Evolutionary conservation across 1,140 invertebrate species (phyloP).

Genomic region (Calycopis cecrops): DNA sequence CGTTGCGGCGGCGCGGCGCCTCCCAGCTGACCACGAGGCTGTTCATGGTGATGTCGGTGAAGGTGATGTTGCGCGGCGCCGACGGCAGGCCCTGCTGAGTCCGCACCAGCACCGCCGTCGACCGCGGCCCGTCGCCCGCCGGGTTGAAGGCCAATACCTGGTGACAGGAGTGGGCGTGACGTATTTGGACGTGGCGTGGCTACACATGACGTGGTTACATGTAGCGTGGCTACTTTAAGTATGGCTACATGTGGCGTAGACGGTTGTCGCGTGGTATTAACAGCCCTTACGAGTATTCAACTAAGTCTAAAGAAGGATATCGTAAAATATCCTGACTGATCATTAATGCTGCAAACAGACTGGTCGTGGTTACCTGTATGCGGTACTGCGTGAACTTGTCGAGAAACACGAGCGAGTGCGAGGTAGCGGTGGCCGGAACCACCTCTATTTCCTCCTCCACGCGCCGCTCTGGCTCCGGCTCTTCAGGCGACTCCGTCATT

Average conservation of each 20-base stretch:
- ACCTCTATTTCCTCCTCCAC: slow-evolving; percentile 94
- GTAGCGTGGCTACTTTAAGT: too few relatives aligned
- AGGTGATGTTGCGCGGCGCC: slow-evolving; percentile 86
- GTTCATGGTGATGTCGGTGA: slow-evolving; percentile 96
- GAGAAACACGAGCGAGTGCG: slow-evolving; percentile 90
- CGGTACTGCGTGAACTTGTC: slow-evolving; percentile 96
- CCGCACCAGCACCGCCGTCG: slow-evolving; percentile 84
- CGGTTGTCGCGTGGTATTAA: too few relatives aligned
- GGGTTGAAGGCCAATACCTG: slow-evolving; percentile 96
- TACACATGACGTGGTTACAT: too few relatives aligned
- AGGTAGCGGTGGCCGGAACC: slow-evolving; percentile 87
- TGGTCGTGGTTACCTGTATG: slow-evolving; percentile 75
- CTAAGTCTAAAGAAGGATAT: too few relatives aligned
- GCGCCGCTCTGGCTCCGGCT: slow-evolving; percentile 79
- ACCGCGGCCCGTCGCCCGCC: slow-evolving; percentile 95
- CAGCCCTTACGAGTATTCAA: too few relatives aligned
- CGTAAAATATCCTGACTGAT: too few relatives aligned
- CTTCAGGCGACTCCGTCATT: slow-evolving; percentile 86
- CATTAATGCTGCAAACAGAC: too few relatives aligned
- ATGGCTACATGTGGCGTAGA: too few relatives aligned
- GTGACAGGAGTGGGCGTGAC: background rate
- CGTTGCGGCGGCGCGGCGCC: slow-evolving; percentile 92
- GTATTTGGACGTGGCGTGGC: too few relatives aligned
- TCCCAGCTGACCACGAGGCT: slow-evolving; percentile 94
- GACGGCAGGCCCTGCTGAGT: slow-evolving; percentile 90